Percentiles rank a stretch among this genome's conserved stretches.
phyloP scores from a whole-genome alignment of 2,797 vertebrate genomes.

The Pseudotriccus pelzelni region DNA sequence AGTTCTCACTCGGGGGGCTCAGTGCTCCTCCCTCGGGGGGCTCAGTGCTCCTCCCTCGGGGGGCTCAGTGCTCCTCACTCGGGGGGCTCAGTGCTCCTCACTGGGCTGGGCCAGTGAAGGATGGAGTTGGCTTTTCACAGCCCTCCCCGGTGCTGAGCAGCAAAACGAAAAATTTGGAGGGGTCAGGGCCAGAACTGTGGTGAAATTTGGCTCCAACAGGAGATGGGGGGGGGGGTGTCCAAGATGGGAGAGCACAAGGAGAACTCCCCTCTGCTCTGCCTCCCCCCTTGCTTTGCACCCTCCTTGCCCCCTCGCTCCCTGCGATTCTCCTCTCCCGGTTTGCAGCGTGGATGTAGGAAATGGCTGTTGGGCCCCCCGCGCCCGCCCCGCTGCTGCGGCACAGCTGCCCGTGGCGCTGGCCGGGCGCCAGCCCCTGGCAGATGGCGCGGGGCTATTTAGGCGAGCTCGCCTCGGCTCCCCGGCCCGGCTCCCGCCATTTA shows the following conservation, averaged over 20 bases:
- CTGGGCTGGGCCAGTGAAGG: fast-evolving
- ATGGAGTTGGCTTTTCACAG: background rate
- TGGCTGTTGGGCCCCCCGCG: slow-evolving; percentile 3
- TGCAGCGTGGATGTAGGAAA: background rate
- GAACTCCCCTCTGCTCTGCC: background rate
- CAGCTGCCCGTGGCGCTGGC: slow-evolving; percentile 89
- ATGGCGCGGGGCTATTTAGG: slow-evolving; percentile 87
- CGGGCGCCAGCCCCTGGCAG: slow-evolving; percentile 87
- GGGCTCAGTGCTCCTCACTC: background rate
- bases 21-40: background rate
- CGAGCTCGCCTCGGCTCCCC: slow-evolving; percentile 87
- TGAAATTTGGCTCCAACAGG: background rate
- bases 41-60: background rate
- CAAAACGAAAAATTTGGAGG: background rate
- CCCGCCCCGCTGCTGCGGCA: slow-evolving; percentile 74
- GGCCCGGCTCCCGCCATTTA: slow-evolving; percentile 87
- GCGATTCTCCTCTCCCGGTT: background rate
- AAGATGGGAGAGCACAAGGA: fast-evolving
- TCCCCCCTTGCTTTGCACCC: background rate
- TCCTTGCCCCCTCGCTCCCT: fast-evolving
- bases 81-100: background rate
- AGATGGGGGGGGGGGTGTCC: background rate
- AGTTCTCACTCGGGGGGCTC: background rate
- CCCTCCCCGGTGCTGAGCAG: background rate
- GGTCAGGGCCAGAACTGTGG: background rate